phyloP scores from a whole-genome alignment of 2,113 vertebrate species.

The Bos indicus region DNA sequence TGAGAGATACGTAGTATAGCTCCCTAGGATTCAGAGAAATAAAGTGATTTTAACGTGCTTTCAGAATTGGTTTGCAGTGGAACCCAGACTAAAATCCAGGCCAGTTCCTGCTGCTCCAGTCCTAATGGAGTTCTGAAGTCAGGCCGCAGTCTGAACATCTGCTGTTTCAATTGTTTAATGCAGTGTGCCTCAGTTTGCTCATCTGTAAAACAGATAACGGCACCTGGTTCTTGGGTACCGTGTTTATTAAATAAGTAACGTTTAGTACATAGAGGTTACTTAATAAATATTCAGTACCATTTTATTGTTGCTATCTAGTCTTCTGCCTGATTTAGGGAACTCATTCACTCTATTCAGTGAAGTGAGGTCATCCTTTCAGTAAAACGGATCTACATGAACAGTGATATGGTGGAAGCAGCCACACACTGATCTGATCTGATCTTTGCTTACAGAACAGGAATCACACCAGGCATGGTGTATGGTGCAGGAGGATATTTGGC shows the following conservation, averaged over 20 bases:
- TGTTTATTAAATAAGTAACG: neutral
- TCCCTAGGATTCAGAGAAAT: neutral
- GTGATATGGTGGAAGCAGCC: neutral
- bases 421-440: neutral
- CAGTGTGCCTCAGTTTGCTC: slow-evolving; percentile 26
- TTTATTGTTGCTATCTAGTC: neutral
- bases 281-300: neutral
- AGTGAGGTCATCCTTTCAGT: neutral
- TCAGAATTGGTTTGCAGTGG: neutral
- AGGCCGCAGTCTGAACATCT: neutral
- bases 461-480: neutral
- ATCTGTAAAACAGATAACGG: neutral
- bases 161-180: neutral
- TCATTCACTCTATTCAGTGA: neutral
- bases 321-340: neutral
- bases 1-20: neutral
- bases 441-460: neutral
- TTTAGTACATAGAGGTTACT: neutral
- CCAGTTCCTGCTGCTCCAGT: neutral
- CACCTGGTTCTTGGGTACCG: neutral
- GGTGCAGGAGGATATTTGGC: neutral
- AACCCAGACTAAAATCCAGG: neutral
- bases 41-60: neutral
- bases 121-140: neutral
- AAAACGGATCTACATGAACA: neutral